Percentiles rank a stretch among this genome's conserved stretches.
Conservation (phyloP, 2,113 vertebrate species). For the Cavia porcellus region DNA sequence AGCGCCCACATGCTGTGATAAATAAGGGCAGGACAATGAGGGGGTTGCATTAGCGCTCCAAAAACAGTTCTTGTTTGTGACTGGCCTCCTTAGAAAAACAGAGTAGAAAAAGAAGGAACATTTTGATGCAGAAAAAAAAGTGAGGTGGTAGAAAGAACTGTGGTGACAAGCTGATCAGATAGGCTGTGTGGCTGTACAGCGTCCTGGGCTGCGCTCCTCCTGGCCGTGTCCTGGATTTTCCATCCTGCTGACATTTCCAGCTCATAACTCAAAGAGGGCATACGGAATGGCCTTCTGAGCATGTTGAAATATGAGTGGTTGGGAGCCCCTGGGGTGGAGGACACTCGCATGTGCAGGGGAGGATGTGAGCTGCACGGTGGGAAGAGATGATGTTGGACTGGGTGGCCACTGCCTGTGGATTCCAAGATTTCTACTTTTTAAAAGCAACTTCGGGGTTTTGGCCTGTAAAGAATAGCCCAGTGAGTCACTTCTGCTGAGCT, state of each 20-base stretch:
- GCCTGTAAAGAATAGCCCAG: not conserved
- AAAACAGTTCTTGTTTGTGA: not conserved
- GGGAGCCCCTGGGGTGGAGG: not conserved
- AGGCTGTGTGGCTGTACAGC: not conserved
- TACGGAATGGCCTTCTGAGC: not conserved
- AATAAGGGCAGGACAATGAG: not conserved
- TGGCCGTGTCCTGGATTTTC: not conserved
- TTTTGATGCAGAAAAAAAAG: conserved; percentile 57
- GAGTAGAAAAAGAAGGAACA: conserved; percentile 19
- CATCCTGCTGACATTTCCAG: not conserved
- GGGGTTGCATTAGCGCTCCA: not conserved
- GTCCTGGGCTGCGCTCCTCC: not conserved
- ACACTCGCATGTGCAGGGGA: not conserved
- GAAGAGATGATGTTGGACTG: not conserved
- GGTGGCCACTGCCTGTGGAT: not conserved
- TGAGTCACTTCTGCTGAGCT: conserved; percentile 47
- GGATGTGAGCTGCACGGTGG: not conserved
- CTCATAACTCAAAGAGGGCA: not conserved
- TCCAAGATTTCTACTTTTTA: not conserved
- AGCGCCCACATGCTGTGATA: not conserved
- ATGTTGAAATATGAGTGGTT: not conserved
- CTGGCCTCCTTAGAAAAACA: conserved; percentile 55
- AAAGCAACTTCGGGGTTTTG: not conserved
- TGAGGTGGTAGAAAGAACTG: not conserved
- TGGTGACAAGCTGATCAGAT: not conserved